These are phyloP conservation scores for Eupithecia exiguata DNA, from an alignment of 2,888 invertebrate genomes.

Conservation along the genomic window DNA sequence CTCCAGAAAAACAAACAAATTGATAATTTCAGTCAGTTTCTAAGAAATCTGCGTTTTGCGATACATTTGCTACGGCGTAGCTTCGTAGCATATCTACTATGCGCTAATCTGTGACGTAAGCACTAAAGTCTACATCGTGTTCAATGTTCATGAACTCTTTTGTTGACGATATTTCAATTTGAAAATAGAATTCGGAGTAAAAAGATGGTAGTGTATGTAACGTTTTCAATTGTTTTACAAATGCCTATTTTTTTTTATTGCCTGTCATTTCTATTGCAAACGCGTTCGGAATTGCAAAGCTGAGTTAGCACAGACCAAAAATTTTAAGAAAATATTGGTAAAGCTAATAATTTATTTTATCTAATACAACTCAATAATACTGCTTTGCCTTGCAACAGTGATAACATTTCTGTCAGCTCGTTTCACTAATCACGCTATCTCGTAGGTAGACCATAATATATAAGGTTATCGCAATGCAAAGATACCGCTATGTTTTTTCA, in stretches of 20 bases:
- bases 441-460: conserved; percentile 39
- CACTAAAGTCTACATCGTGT: conserved; percentile 17
- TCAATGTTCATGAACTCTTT: not conserved
- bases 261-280: not conserved
- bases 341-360: not conserved
- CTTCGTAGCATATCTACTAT: conserved; percentile 27
- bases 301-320: not conserved
- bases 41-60: conserved; percentile 4
- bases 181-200: not conserved
- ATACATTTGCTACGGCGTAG: conserved; percentile 33
- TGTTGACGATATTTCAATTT: not conserved
- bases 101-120: conserved; percentile 27
- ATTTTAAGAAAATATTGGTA: not conserved
- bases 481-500: conserved; percentile 21
- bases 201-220: not conserved
- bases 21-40: not conserved
- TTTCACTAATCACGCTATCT: conserved; percentile 51
- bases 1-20: not conserved
- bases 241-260: not conserved
- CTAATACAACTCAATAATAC: not conserved
- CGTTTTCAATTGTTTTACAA: not conserved
- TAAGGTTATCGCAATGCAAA: conserved; percentile 47
- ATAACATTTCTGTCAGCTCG: conserved; percentile 44
- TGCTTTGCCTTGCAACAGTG: conserved; percentile 45
- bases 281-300: not conserved